Base-by-base conservation (phyloP, 2,113 vertebrate species). In the Gallinago undulata region DNA sequence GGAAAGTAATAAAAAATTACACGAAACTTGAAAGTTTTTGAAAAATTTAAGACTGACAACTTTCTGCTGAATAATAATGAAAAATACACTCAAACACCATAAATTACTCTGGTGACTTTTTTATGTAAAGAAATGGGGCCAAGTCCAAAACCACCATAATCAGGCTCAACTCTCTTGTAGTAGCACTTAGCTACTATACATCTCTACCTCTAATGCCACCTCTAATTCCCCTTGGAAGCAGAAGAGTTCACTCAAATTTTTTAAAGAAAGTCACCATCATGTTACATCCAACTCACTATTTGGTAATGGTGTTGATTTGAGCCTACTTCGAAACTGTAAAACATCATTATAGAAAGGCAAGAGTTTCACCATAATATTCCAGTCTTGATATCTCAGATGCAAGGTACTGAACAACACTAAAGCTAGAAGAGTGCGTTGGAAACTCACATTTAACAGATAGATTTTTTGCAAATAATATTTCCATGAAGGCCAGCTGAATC, bases 401-500 rank as follows among this genome's bases (percentile, higher is more conserved):
- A 69, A 75, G 22, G 13, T 31, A 39, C 24, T n/a, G 24, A 53
- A 69, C 87, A 28, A 6, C 11, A 68, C 8, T 33, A 25, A 68
- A 78, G 4, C 35, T 70, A 33, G 33, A 39, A 68, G 4, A 47
- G 1, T 21, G 5, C 18, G 6, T 21, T 59, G 23, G 19, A 91
- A 93, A 68, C 45, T 50, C 84, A 92, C 43, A 93, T 90, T 79
- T 87, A 94, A 77, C 33, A 39, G 33, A 53, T 60, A 89, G 51
- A 57, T 85, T 74, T 96, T 93, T 95, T 79, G 62, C 83, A 94
- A 94, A 96, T 60, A 66, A 7, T 91, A 81, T 96, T 97, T 98
- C 91, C 43, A 63, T 47, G 75, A 93, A 80, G 67, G 63, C 87
- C 83, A 96, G 79, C 92, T 86, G 92, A 97, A 97, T 98, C 97